Evolutionary conservation across 2,888 invertebrate species (phyloP).

Genomic region (Lycocerus yunnanus): DNA sequence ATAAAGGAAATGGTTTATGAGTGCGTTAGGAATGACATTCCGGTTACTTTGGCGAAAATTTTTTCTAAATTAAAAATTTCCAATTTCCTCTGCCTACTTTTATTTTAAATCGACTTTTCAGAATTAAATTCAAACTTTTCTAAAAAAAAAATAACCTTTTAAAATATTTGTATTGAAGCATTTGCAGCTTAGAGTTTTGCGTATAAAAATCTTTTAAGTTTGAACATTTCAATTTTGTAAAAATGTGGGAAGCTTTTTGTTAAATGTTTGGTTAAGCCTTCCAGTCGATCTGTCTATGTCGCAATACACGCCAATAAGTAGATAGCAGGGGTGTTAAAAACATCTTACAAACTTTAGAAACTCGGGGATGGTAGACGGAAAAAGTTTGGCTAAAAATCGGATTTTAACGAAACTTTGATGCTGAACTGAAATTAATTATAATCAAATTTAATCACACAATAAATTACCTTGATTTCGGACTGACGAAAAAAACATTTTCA

Average conservation of each 20-base stretch:
- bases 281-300: slow-evolving; percentile 26
- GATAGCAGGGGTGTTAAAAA: slow-evolving; percentile 30
- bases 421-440: slow-evolving; percentile 31
- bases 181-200: background rate
- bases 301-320: slow-evolving; percentile 23
- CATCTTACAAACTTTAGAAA: slow-evolving; percentile 24
- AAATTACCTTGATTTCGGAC: slow-evolving; percentile 26
- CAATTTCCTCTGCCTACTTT: slow-evolving; percentile 20
- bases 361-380: slow-evolving; percentile 21
- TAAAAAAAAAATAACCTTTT: background rate
- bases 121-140: slow-evolving; percentile 16
- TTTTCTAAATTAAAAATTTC: slow-evolving; percentile 6
- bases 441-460: slow-evolving; percentile 30
- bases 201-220: slow-evolving; percentile 13
- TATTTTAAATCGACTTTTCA: slow-evolving; percentile 13
- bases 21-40: background rate
- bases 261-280: slow-evolving; percentile 15
- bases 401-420: slow-evolving; percentile 22
- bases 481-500: slow-evolving; percentile 8
- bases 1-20: slow-evolving; percentile 2
- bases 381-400: slow-evolving; percentile 22
- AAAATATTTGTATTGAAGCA: slow-evolving; percentile 9
- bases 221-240: slow-evolving; percentile 23
- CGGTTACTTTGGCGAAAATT: background rate
- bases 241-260: slow-evolving; percentile 14